These are phyloP conservation scores for Clarias batrachus DNA, from an alignment of 2,113 vertebrate species.

Conservation along the genomic window DNA sequence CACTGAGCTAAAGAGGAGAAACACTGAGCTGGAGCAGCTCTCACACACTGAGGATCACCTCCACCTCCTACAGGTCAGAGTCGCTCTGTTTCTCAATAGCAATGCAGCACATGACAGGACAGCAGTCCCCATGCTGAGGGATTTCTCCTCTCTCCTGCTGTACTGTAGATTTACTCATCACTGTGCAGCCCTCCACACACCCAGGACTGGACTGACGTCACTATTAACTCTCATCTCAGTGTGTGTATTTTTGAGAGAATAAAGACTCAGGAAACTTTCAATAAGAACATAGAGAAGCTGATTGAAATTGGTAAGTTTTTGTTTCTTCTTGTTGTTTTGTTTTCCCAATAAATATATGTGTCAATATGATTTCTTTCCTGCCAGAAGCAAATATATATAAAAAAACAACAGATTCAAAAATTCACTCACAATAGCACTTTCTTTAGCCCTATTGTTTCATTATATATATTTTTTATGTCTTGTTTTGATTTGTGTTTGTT, in stretches of 20 bases:
- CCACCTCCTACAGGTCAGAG: conserved; percentile 24
- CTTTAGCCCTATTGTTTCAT: no score
- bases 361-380: no score
- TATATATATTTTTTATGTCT: no score
- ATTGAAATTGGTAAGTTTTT: no score
- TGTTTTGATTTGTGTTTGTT: no score
- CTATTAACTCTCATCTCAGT: neutral
- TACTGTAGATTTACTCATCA: conserved; percentile 10
- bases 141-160: neutral
- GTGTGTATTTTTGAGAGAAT: neutral
- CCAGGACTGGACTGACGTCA: neutral
- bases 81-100: conserved; percentile 4
- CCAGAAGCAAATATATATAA: no score
- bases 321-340: no score
- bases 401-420: no score
- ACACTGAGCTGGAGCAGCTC: conserved; percentile 25
- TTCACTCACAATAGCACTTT: no score
- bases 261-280: neutral
- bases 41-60: conserved; percentile 21
- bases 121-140: conserved; percentile 5
- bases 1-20: neutral
- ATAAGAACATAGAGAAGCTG: neutral
- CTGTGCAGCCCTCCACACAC: neutral
- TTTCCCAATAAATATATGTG: no score
- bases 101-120: conserved; percentile 17